Percentiles rank a stretch among this genome's conserved stretches.
These are phyloP conservation scores for Bradysia coprophila DNA, from an alignment of 1,140 invertebrate species.

Conservation along the genomic window DNA sequence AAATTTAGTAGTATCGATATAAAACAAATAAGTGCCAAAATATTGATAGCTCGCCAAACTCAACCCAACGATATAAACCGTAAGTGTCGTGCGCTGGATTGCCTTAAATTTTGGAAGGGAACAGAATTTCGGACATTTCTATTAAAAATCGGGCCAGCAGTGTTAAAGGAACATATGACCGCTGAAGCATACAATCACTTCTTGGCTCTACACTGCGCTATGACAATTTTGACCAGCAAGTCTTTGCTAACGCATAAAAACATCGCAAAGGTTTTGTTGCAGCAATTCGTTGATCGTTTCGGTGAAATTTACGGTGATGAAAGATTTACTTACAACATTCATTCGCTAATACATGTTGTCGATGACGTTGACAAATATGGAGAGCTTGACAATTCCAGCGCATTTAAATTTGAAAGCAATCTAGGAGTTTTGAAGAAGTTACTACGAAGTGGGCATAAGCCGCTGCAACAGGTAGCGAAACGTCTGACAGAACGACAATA, in stretches of 20 bases:
- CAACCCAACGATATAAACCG: background rate
- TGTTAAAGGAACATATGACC: constrained; percentile 6
- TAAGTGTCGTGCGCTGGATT: background rate
- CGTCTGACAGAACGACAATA: background rate
- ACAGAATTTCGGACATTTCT: constrained; percentile 21
- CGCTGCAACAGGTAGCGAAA: background rate
- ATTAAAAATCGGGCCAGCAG: constrained; percentile 22
- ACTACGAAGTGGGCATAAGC: background rate
- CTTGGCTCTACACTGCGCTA: constrained; percentile 6
- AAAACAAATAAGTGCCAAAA: background rate
- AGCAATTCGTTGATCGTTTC: constrained; percentile 7
- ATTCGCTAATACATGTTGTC: background rate
- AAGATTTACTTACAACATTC: constrained; percentile 1
- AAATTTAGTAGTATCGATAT: background rate
- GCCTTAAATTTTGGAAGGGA: constrained; percentile 12
- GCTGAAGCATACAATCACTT: constrained; percentile 6
- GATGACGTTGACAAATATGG: background rate
- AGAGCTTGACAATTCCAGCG: background rate
- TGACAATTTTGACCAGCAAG: constrained; percentile 4
- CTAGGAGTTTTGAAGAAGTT: background rate
- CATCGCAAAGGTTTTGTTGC: constrained; percentile 3
- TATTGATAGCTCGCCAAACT: background rate
- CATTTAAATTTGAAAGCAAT: background rate
- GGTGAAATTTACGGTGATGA: constrained; percentile 7
- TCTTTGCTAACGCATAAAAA: constrained; percentile 1